Evolutionary conservation across 37 sponge, comb jelly and placozoan genomes (phyloP), one percentile per base, ranked within the genome.

Genomic region (Axinella damicornis): DNA sequence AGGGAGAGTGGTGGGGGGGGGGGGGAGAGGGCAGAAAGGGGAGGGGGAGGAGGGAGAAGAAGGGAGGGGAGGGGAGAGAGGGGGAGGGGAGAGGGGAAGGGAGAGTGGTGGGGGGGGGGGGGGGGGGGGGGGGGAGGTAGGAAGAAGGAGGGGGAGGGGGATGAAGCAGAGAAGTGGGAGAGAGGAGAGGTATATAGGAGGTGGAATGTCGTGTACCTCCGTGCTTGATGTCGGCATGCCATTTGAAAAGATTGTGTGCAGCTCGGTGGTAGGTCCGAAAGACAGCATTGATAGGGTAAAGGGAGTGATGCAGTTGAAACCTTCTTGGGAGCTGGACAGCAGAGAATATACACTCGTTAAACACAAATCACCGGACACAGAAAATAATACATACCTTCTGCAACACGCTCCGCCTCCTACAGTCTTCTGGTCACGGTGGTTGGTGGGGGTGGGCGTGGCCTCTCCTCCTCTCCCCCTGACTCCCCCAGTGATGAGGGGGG

Each of bases 141-240:
- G 37, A 22, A 13, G 83, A 57, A 46, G 5, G 63, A 0, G 25
- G 61, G 25, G 5, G 27, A 75, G 1, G 5, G 28, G 4, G 28
- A 9, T 32, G 4, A 41, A 28, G 16, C 18, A 66, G 17, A 18
- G 34, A 18, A 34, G 2, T 27, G 0, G 4, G 2, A 1, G 31
- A 66, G 17, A 18, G n/a, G 31, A 1, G 9, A 9, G 9, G 9
- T 12, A 9, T 4, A 9, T 46, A 18, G n/a, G n/a, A 22, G 30
- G 13, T 25, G 13, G 9, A 62, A 30, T 40, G 15, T 13, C 24
- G 37, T 78, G 30, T 46, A 89, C 89, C 89, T 71, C 57, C 70
- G 30, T 78, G 84, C 36, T 83, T 89, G 76, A 89, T 83, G 65
- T 89, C 89, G 12, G 89, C 71, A 41, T 89, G 79, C 31, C 74